phyloP scores from a whole-genome alignment of 1,140 invertebrate species.

The Leptinotarsa undecemlineata region DNA sequence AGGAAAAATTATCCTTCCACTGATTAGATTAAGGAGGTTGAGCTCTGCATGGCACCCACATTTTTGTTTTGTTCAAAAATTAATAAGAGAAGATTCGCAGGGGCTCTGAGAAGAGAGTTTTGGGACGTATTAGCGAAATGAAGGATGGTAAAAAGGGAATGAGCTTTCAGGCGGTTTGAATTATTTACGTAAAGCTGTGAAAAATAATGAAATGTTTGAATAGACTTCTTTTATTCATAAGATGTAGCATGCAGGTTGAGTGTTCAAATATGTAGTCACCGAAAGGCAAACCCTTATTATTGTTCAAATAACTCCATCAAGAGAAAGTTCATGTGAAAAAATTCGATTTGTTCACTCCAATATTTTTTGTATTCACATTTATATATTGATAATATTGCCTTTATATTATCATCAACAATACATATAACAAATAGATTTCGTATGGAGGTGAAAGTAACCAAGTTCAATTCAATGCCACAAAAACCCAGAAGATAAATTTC shows the following conservation, averaged over 20 bases:
- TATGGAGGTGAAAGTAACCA: no score
- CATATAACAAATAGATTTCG: no score
- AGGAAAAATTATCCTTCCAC: slow-evolving; percentile 15
- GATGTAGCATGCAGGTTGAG: background rate
- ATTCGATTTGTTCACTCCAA: no score
- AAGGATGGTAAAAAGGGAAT: slow-evolving; percentile 10
- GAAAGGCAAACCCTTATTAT: background rate
- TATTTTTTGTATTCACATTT: no score
- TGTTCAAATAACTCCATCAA: no score
- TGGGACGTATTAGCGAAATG: slow-evolving; percentile 19
- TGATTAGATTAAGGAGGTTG: slow-evolving; percentile 14
- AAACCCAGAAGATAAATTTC: no score
- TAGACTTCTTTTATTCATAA: background rate
- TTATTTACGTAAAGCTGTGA: slow-evolving; percentile 1
- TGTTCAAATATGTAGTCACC: background rate
- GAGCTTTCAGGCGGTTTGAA: slow-evolving; percentile 5
- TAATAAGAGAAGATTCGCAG: slow-evolving; percentile 13
- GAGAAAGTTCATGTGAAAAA: no score
- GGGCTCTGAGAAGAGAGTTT: slow-evolving; percentile 14
- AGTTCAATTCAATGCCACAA: no score
- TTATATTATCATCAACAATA: no score
- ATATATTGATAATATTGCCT: no score
- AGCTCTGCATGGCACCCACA: background rate
- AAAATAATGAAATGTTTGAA: background rate
- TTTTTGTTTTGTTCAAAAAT: slow-evolving; percentile 22